These are phyloP conservation scores for Serilophus lunatus DNA, from an alignment of 2,113 vertebrate species.

Conservation along the genomic window DNA sequence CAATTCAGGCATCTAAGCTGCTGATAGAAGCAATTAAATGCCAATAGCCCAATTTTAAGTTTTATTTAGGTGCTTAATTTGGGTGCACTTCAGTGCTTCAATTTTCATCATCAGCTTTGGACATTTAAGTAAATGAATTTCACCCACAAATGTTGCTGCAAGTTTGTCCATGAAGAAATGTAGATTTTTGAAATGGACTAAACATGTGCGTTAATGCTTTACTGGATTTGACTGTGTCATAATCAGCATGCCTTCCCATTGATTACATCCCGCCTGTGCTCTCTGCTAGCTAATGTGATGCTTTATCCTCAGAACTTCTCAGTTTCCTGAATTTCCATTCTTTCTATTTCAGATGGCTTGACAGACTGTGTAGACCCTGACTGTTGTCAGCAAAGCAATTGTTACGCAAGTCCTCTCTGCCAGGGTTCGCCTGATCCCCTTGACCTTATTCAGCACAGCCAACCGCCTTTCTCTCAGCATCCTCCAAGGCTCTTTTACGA, in stretches of 20 bases:
- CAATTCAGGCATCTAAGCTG: not conserved
- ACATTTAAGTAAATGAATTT: not conserved
- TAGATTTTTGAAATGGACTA: not conserved
- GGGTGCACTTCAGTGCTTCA: not conserved
- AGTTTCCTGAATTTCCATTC: not conserved
- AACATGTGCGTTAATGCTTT: not conserved
- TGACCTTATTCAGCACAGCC: conserved; percentile 89
- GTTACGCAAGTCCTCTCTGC: conserved; percentile 88
- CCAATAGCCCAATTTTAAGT: not conserved
- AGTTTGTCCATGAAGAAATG: not conserved
- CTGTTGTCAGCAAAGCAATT: conserved; percentile 93
- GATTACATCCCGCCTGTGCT: not conserved
- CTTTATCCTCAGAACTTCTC: not conserved
- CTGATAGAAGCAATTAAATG: not conserved
- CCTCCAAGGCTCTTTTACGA: conserved; percentile 88
- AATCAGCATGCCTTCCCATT: not conserved
- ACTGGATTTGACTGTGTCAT: not conserved
- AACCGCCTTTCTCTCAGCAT: conserved; percentile 77
- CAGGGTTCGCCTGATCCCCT: conserved; percentile 95
- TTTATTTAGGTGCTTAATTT: conserved; percentile 17
- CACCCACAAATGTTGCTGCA: not conserved
- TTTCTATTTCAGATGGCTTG: conserved; percentile 82
- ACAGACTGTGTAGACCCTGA: conserved; percentile 95
- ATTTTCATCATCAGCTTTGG: not conserved
- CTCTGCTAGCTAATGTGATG: not conserved